Percentiles rank a stretch among this genome's conserved stretches.
phyloP scores from a whole-genome alignment of 2,888 invertebrate genomes.

The Anthoptus insignis region DNA sequence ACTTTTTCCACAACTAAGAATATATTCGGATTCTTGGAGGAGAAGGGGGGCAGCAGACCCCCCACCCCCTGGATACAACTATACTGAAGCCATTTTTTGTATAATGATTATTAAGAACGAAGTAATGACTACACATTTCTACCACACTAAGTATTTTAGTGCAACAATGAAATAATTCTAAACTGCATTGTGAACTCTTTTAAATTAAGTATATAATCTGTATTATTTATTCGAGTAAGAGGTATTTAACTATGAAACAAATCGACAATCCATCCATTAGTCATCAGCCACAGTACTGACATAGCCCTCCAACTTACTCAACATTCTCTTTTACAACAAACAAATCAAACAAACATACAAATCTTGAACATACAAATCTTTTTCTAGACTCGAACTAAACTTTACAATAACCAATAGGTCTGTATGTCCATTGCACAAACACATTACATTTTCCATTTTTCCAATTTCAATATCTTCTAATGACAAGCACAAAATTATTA shows the following conservation, averaged over 20 bases:
- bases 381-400: background rate
- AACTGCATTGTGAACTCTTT: background rate
- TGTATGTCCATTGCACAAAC: conserved; percentile 12
- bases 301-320: background rate
- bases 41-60: too few species aligned
- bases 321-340: too few species aligned
- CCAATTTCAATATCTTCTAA: background rate
- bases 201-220: too few species aligned
- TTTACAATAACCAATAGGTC: background rate
- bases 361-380: background rate
- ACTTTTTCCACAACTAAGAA: too few species aligned
- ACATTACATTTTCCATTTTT: background rate
- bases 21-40: too few species aligned
- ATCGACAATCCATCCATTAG: background rate
- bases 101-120: too few species aligned
- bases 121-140: background rate
- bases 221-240: background rate
- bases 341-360: too few species aligned
- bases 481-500: background rate
- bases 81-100: too few species aligned
- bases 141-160: background rate
- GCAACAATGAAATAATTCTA: background rate
- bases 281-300: background rate
- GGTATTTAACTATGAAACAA: background rate
- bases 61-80: too few species aligned